phyloP scores from a whole-genome alignment of 2,113 vertebrate species.

The Cephalopterus ornatus region DNA sequence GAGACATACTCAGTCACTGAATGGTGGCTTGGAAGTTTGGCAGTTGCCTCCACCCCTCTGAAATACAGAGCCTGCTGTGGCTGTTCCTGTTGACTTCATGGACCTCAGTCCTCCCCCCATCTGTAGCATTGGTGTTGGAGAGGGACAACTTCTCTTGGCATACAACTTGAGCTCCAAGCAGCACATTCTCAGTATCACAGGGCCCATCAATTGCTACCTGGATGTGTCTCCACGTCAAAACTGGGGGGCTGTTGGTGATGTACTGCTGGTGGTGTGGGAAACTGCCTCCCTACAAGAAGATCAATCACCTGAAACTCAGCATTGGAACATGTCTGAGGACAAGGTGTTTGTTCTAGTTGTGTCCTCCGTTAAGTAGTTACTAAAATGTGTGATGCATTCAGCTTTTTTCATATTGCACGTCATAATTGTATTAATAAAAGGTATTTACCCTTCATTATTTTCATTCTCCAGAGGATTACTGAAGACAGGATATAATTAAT shows the following conservation, averaged over 20 bases:
- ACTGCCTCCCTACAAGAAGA: neutral
- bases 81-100: neutral
- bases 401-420: slow-evolving; percentile 21
- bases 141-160: neutral
- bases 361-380: slow-evolving; percentile 27
- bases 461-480: slow-evolving; percentile 41
- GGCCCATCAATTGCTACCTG: fast-evolving
- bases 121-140: fast-evolving
- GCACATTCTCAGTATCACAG: neutral
- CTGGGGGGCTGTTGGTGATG: neutral
- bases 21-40: neutral
- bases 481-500: slow-evolving; percentile 56
- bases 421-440: slow-evolving; percentile 59
- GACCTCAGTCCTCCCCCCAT: fast-evolving
- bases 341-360: neutral
- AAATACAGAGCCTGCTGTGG: neutral
- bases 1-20: neutral
- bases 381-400: slow-evolving; percentile 21
- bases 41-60: neutral
- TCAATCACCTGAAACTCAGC: neutral
- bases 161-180: neutral
- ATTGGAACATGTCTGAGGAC: neutral
- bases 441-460: slow-evolving; percentile 65
- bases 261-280: neutral
- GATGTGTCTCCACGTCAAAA: fast-evolving